These are phyloP conservation scores for Podocnemis expansa DNA, from an alignment of 2,113 vertebrate species.

Conservation along the genomic window DNA sequence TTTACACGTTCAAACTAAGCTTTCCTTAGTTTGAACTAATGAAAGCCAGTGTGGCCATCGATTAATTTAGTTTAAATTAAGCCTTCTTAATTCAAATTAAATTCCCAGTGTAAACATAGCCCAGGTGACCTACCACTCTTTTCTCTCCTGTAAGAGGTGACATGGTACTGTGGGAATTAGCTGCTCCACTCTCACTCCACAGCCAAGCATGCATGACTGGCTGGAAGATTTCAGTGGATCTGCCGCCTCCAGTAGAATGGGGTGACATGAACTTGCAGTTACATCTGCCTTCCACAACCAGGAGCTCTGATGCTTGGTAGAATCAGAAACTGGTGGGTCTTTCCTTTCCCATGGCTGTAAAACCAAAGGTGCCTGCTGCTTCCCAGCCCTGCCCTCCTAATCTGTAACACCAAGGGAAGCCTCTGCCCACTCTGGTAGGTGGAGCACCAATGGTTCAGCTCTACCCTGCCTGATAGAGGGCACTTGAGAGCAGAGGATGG, in stretches of 20 bases:
- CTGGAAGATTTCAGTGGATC: neutral
- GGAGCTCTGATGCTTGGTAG: neutral
- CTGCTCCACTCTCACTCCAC: neutral
- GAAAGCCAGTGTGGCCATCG: no score
- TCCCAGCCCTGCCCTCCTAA: neutral
- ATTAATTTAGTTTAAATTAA: no score
- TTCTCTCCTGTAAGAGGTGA: neutral
- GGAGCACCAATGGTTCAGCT: neutral
- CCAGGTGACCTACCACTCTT: neutral
- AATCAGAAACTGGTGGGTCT: neutral
- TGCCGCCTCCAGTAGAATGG: neutral
- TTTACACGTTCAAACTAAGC: no score
- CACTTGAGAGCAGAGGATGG: neutral
- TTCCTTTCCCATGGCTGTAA: neutral
- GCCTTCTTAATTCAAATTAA: no score
- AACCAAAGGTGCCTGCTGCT: neutral
- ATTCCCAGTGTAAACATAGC: no score
- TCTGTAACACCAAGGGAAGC: neutral
- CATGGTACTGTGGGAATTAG: neutral
- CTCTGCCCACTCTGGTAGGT: neutral
- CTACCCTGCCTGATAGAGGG: fast-evolving
- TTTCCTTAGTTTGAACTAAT: no score
- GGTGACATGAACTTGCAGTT: neutral
- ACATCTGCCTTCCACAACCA: neutral
- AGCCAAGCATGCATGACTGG: neutral